These are phyloP conservation scores for Chloropsis hardwickii DNA, from an alignment of 2,113 vertebrate genomes.

Conservation along the genomic window DNA sequence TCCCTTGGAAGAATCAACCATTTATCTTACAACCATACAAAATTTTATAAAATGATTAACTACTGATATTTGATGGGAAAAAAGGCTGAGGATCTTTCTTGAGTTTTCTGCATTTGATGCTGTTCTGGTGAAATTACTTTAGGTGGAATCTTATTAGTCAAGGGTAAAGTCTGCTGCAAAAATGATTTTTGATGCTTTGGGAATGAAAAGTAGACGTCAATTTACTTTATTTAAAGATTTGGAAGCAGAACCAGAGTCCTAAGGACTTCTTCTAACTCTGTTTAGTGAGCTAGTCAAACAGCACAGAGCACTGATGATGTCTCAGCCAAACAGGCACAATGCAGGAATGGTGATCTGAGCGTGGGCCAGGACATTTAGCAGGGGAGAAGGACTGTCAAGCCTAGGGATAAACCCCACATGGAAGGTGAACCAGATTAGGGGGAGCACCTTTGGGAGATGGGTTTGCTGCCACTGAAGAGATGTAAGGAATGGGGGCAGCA, in stretches of 20 bases:
- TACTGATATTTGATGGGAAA: neutral
- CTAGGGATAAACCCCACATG: neutral
- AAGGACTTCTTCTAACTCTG: neutral
- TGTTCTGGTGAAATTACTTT: neutral
- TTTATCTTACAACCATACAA: neutral
- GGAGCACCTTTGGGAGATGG: neutral
- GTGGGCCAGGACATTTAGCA: neutral
- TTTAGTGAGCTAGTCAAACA: neutral
- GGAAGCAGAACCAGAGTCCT: neutral
- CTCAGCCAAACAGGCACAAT: neutral
- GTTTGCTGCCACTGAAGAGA: neutral
- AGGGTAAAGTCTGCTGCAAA: neutral
- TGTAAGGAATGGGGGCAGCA: neutral
- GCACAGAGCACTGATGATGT: neutral
- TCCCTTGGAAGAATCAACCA: neutral
- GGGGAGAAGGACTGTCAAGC: neutral
- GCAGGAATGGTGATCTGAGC: neutral
- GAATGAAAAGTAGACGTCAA: neutral
- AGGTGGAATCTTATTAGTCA: neutral
- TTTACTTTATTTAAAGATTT: neutral
- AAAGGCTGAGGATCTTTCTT: neutral
- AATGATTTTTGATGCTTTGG: neutral
- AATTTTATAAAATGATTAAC: neutral
- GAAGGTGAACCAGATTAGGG: neutral
- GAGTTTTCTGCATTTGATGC: neutral